Conservation (phyloP, 2,797 vertebrate genomes). For the Hipposideros larvatus region DNA sequence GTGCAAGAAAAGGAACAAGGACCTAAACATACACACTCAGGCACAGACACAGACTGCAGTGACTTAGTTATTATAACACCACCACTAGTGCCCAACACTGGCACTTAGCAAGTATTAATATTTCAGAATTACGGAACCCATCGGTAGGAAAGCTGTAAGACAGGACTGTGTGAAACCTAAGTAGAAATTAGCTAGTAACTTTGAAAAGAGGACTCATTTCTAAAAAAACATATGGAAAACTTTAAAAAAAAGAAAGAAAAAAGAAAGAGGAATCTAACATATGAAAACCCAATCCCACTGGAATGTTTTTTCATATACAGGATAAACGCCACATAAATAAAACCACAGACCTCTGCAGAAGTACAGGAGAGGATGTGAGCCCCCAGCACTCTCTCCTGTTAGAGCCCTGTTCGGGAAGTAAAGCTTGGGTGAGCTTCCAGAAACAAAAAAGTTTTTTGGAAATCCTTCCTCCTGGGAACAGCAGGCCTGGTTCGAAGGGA, state of each 20-base stretch:
- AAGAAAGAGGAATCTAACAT: conserved; percentile 79
- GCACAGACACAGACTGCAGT: rapidly evolving
- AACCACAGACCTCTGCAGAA: conserved; percentile 79
- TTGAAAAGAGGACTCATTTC: conserved; percentile 46
- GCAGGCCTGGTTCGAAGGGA: conserved; percentile 62
- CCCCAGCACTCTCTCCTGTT: conserved; percentile 65
- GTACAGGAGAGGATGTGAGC: conserved; percentile 65
- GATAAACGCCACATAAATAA: conserved; percentile 83
- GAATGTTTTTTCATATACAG: conserved; percentile 85
- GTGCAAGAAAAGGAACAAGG: neutral
- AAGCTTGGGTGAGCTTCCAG: conserved; percentile 80
- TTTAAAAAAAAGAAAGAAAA: conserved; percentile 17
- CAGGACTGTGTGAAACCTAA: conserved; percentile 41
- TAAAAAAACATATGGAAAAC: conserved; percentile 78
- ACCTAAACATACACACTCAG: no score
- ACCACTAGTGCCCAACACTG: neutral
- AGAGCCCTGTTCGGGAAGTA: conserved; percentile 75
- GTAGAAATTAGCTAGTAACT: conserved; percentile 64
- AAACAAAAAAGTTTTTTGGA: conserved; percentile 85
- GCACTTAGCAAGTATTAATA: neutral
- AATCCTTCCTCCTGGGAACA: conserved; percentile 80
- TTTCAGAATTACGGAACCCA: conserved; percentile 50
- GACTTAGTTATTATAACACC: neutral
- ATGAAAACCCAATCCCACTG: conserved; percentile 81
- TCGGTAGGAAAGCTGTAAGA: conserved; percentile 7